These are phyloP conservation scores for Nematolebias whitei DNA, from an alignment of 2,113 vertebrate species.

Conservation along the genomic window DNA sequence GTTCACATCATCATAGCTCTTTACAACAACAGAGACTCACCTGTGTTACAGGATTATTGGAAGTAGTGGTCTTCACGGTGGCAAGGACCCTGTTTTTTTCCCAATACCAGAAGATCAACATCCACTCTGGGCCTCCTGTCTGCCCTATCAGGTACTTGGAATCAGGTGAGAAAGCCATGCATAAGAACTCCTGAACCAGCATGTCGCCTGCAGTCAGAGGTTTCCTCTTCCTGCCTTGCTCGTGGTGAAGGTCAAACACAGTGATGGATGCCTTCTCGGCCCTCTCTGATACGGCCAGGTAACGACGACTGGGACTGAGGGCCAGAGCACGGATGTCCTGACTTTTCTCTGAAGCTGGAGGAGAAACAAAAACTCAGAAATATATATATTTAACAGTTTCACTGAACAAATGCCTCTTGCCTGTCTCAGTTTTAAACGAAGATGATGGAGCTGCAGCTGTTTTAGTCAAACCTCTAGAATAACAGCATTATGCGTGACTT, in stretches of 20 bases:
- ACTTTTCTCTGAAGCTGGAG: constrained; percentile 85
- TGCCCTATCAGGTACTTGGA: constrained; percentile 87
- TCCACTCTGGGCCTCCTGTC: constrained; percentile 83
- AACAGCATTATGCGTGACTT: too few relatives aligned
- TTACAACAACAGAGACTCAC: constrained; percentile 64
- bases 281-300: constrained; percentile 88
- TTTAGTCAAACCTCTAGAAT: too few relatives aligned
- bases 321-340: constrained; percentile 85
- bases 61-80: constrained; percentile 68
- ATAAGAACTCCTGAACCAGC: constrained; percentile 74
- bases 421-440: too few relatives aligned
- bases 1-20: too few relatives aligned
- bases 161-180: constrained; percentile 91
- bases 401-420: too few relatives aligned
- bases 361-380: not conserved
- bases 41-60: constrained; percentile 81
- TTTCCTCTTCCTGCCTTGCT: constrained; percentile 82
- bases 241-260: constrained; percentile 85
- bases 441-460: too few relatives aligned
- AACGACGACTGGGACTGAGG: constrained; percentile 85
- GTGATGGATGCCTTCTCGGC: constrained; percentile 82
- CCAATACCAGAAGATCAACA: constrained; percentile 89
- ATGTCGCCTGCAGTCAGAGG: constrained; percentile 78
- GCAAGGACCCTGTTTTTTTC: constrained; percentile 89
- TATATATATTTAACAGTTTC: too few relatives aligned